These are phyloP conservation scores for Coptodon rendalli DNA, from an alignment of 2,113 vertebrate species.

Conservation along the genomic window DNA sequence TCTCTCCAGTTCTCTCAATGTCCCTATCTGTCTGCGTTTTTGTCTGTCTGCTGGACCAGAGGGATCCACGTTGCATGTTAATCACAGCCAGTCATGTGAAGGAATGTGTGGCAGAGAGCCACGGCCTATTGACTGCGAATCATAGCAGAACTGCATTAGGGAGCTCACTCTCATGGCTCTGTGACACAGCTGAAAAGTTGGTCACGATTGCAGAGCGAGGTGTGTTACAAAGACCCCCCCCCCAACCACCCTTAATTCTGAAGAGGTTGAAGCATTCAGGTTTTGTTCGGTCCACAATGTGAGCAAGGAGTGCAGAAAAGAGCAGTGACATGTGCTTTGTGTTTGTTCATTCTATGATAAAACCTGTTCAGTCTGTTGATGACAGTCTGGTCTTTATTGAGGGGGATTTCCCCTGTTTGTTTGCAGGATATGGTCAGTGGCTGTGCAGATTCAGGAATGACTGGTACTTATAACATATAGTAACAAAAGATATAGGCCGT, in stretches of 20 bases:
- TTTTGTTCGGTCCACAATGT: conserved; percentile 17
- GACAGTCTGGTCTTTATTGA: not conserved
- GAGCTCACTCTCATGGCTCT: conserved; percentile 32
- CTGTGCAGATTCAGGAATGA: not conserved
- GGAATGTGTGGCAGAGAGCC: conserved; percentile 43
- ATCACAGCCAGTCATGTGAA: conserved; percentile 35
- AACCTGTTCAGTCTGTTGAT: not conserved
- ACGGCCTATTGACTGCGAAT: conserved; percentile 17
- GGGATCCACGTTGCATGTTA: conserved; percentile 10
- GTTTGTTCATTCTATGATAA: conserved; percentile 29
- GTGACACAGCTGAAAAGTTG: conserved; percentile 39
- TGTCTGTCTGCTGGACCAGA: not conserved
- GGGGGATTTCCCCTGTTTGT: not conserved
- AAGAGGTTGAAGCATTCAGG: not conserved
- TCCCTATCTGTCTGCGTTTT: conserved; percentile 14
- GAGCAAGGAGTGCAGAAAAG: not conserved
- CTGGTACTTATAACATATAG: not conserved
- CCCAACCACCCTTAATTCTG: not conserved
- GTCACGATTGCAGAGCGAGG: conserved; percentile 27
- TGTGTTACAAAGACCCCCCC: not conserved
- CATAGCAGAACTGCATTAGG: not conserved
- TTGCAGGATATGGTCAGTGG: not conserved
- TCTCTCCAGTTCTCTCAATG: not conserved
- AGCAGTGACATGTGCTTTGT: conserved; percentile 36
- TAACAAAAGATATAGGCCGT: not conserved